phyloP scores from a whole-genome alignment of 2,888 invertebrate species.

The Callinectes sapidus region DNA sequence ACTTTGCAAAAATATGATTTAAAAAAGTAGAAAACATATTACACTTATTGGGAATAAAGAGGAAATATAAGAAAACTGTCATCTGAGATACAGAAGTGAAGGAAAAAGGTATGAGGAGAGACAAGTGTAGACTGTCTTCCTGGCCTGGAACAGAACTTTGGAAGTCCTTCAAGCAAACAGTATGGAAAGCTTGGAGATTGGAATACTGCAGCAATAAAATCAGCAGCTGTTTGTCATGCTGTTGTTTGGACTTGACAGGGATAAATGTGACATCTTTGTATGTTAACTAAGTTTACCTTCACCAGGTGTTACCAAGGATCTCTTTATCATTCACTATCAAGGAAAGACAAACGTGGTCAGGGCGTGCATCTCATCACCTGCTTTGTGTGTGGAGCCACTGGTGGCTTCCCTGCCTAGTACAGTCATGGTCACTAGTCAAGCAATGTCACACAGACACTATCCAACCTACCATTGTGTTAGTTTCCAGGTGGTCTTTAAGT shows the following conservation, averaged over 20 bases:
- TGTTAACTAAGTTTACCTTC: neutral
- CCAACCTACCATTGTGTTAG: no score
- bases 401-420: neutral
- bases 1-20: no score
- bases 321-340: neutral
- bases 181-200: neutral
- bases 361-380: neutral
- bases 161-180: neutral
- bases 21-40: no score
- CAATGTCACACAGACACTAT: no score
- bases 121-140: no score
- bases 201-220: neutral
- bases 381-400: neutral
- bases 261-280: neutral
- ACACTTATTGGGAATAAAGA: no score
- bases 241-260: neutral
- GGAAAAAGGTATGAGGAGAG: no score
- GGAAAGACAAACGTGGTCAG: neutral
- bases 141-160: no score
- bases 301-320: neutral
- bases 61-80: no score
- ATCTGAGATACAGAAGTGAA: no score
- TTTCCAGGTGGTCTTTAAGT: no score
- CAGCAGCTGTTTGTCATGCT: neutral
- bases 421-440: no score